Conservation (phyloP, 2,113 vertebrate genomes). For the Cyprinodon brontotheroides region DNA sequence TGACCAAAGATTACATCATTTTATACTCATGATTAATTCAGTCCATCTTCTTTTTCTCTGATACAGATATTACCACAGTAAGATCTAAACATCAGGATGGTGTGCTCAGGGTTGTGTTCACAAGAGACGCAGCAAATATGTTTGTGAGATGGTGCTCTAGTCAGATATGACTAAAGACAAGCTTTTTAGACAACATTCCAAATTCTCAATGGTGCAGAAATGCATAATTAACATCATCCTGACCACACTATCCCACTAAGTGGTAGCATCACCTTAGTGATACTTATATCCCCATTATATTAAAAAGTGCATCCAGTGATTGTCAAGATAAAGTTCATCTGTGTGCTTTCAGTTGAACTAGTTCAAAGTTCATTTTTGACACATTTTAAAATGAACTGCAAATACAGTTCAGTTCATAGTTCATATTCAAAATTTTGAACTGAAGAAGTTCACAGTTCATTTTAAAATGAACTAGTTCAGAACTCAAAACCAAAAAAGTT, state of each 20-base stretch:
- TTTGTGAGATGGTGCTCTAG: background rate
- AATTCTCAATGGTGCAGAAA: background rate
- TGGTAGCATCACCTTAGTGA: background rate
- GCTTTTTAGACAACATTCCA: background rate
- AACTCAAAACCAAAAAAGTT: no score
- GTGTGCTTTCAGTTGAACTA: no score
- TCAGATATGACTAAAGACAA: background rate
- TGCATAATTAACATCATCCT: background rate
- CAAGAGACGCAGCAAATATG: background rate
- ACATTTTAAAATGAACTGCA: no score
- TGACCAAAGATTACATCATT: no score
- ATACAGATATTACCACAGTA: background rate
- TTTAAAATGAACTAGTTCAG: no score
- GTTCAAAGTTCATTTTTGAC: no score
- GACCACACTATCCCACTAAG: background rate
- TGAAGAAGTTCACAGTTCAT: no score
- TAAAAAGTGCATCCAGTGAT: no score
- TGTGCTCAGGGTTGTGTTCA: no score
- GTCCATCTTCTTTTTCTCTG: background rate
- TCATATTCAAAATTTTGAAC: no score
- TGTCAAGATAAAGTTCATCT: no score
- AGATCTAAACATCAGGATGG: background rate
- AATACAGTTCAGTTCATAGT: no score
- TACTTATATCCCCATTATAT: background rate
- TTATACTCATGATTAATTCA: background rate